Base-by-base conservation (phyloP, 2,888 invertebrate genomes). In the Anodontia alba region DNA sequence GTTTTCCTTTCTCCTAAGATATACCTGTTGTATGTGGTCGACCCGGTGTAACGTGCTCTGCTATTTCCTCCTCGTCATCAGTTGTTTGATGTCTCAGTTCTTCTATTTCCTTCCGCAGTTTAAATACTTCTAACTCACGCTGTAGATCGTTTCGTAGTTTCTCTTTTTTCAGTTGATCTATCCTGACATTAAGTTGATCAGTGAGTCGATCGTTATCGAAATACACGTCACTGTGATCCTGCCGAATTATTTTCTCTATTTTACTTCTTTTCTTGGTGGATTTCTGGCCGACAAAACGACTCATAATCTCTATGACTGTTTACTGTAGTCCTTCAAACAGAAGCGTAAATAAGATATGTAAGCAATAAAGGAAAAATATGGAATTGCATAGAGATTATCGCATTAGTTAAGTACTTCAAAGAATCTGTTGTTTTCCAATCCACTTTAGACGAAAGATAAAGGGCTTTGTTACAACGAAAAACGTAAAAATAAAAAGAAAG, bases 181-280 rank as follows among this genome's bases (percentile, higher is more conserved):
- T 83, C 17, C 73, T 76, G 12, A 76, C 70, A 49, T 78, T 79
- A 36, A 89, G 83, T 46, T 84, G 81, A 54, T 89, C 89, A 62
- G 82, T 84, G 7, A 90, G 86, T 42, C 82, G 69, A 29, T 89
- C 90, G 80, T 90, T 90, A 76, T 90, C 88, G 72, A 89, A 90
- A 73, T 90, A 88, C 23, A 89, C 86, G 71, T 88, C 87, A 57
- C 90, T 90, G 51, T 89, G 89, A 46, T 90, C 90, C 70, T 89
- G 84, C 3, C 87, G 67, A 23, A 90, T 69, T 2, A 88, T 79
- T 49, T 80, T 80, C 66, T 87, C 89, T 68, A 89, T 26, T 76
- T 86, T 83, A 26, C 83, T 83, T 75, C 84, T 77, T 62, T 83
- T 84, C 66, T 88, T 88, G 23, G 57, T 71, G 15, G 62, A 62